phyloP scores from a whole-genome alignment of 1,140 invertebrate species.

The Drosophila tropicalis region DNA sequence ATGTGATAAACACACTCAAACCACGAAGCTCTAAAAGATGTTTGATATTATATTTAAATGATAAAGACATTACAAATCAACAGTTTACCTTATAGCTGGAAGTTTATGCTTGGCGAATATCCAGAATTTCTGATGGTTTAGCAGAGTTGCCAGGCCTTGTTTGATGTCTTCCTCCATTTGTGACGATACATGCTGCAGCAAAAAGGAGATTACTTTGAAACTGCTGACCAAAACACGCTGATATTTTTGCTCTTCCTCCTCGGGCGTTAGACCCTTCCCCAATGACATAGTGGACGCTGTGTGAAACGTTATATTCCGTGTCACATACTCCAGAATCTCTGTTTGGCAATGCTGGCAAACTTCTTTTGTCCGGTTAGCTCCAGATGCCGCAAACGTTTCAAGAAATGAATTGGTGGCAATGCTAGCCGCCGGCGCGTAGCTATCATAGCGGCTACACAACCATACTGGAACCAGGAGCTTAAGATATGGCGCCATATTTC shows the following conservation, averaged over 20 bases:
- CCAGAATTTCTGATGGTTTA: slow-evolving; percentile 88
- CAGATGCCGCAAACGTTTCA: slow-evolving; percentile 87
- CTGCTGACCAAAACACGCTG: slow-evolving; percentile 87
- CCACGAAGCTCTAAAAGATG: slow-evolving; percentile 84
- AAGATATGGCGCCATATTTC: slow-evolving; percentile 90
- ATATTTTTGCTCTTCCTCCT: slow-evolving; percentile 90
- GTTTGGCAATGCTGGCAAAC: slow-evolving; percentile 90
- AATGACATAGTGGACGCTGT: slow-evolving; percentile 85
- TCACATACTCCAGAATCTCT: slow-evolving; percentile 90
- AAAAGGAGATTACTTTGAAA: slow-evolving; percentile 87
- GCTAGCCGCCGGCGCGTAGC: slow-evolving; percentile 90
- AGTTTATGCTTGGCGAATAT: slow-evolving; percentile 87
- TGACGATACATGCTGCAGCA: slow-evolving; percentile 84
- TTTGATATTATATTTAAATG: background rate
- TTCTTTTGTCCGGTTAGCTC: slow-evolving; percentile 86
- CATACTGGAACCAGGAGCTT: slow-evolving; percentile 90
- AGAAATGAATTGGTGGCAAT: slow-evolving; percentile 89
- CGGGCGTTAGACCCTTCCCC: slow-evolving; percentile 83
- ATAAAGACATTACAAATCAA: background rate
- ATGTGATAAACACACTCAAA: slow-evolving; percentile 87
- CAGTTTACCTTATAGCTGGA: slow-evolving; percentile 83
- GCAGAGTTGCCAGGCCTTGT: slow-evolving; percentile 44
- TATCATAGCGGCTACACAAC: slow-evolving; percentile 92
- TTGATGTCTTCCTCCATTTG: slow-evolving; percentile 84
- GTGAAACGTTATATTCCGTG: slow-evolving; percentile 88